These are phyloP conservation scores for Tenualosa thibaudeaui DNA, from an alignment of 2,797 vertebrate genomes.

Conservation along the genomic window DNA sequence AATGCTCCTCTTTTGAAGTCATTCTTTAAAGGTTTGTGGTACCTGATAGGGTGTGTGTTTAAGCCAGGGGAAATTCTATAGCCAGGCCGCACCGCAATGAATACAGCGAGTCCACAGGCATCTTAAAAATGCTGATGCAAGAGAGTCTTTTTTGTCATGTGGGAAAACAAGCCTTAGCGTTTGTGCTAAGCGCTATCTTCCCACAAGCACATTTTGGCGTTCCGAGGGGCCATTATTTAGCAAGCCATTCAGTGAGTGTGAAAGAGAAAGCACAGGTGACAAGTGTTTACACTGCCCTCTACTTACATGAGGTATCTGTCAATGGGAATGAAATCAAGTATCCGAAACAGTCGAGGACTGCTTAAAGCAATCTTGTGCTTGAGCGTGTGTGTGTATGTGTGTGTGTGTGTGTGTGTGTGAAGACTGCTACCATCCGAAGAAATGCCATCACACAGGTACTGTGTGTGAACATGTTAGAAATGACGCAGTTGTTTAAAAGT, in stretches of 20 bases:
- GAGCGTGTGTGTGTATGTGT: neutral
- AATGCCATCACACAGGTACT: neutral
- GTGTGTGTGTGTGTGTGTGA: neutral
- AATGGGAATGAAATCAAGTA: neutral
- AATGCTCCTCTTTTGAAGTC: conserved; percentile 5
- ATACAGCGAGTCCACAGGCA: neutral
- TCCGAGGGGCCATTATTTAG: neutral
- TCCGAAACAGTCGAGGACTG: neutral
- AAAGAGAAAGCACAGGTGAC: neutral
- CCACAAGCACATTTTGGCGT: neutral
- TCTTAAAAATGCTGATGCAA: conserved; percentile 21
- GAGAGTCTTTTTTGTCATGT: neutral
- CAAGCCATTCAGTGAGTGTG: neutral
- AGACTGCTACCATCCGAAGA: neutral
- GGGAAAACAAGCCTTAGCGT: neutral
- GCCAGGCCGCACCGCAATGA: neutral
- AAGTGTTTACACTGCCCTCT: conserved; percentile 3
- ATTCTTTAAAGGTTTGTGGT: conserved; percentile 4
- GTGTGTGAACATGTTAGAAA: neutral
- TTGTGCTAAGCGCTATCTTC: neutral
- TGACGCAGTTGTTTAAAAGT: neutral
- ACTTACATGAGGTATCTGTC: neutral
- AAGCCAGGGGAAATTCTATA: neutral
- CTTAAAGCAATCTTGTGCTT: neutral
- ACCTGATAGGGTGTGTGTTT: conserved; percentile 7